Base-by-base conservation (phyloP, 2,113 vertebrate genomes). In the Corynorhinus townsendii region DNA sequence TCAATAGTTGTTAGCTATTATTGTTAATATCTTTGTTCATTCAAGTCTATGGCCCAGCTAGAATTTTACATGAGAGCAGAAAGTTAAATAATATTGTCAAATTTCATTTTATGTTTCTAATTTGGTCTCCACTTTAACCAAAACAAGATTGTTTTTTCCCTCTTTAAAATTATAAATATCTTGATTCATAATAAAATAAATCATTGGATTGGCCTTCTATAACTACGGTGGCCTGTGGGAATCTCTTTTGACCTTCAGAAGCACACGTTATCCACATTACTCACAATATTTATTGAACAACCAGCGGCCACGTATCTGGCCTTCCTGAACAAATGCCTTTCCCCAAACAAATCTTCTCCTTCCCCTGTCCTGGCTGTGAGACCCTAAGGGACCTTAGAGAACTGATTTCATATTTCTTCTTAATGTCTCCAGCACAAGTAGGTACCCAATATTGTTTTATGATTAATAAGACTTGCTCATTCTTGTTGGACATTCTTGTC, bases 131-230 rank as follows among this genome's bases (percentile, higher is more conserved):
- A n/a, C 38, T 90, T 76, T 73, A 85, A 73, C 62, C 79, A 88
- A 69, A 38, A 35, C 7, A 30, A 33, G 54, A 16, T 38, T 77
- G 15, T 20, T 66, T 91, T 77, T 68, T 59, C 40, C 17, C 35
- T 89, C 49, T 89, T 52, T 81, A 88, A 86, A 94, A 91, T 90
- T 20, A 96, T 69, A 94, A 92, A 68, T 43, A 69, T 14, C 30
- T 90, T 92, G 54, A 71, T 76, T 92, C 77, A 76, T 56, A 89
- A 62, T 66, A 88, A 82, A 86, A 90, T 33, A 91, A 94, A 84
- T 69, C 68, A 86, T 54, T 17, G 49, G 38, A 54, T 85, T 66
- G 54, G 71, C 20, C 20, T 94, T 68, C 47, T 73, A 0, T 66
- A 47, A 59, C 30, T 71, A 38, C 45, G 10, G 14, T 45, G 86